Evolutionary conservation across 2,888 invertebrate genomes (phyloP), one percentile per base, ranked within the genome.

Genomic region (Belgica antarctica): DNA sequence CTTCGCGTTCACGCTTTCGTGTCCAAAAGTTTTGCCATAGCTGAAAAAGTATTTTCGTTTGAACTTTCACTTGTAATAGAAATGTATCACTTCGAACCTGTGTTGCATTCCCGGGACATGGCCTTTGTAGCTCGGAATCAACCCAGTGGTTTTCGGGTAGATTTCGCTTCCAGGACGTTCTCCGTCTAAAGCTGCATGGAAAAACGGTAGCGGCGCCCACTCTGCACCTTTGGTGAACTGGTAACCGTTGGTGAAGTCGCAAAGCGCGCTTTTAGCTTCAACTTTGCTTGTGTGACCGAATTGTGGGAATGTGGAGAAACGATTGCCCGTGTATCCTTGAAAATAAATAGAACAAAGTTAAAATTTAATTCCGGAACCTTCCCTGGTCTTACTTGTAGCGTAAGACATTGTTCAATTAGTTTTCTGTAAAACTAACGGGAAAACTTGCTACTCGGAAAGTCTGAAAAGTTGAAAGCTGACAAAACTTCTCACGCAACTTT

Each of bases 81-180:
- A n/a, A n/a, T n/a, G 46, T 19, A 62, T 27, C 41, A 47, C 52
- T 62, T 62, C 61, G 52, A 31, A 87, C 87, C 89, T 86, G 79
- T 88, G 90, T 74, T 83, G 81, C 71, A 82, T 83, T 17, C 91
- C 91, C 0, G 90, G 91, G 68, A 91, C 87, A 75, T 91, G 90
- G 0, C 90, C 91, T 1, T 85, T 84, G 78, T 91, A 92, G 78
- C 86, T 88, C 1, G 91, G 90, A 73, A 89, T 77, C 82, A 90
- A 84, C 3, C 90, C 89, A 36, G 87, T 83, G 74, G 89, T 86
- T 72, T 86, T 86, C 76, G 87, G 88, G 76, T 91, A 91, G 72
- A 91, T 85, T 76, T 87, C 84, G 10, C 46, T 15, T 34, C 65
- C 62, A 5, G 57, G 41, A 27, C 63, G 22, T 25, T 70, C 70